Evolutionary conservation across 2,113 vertebrate species (phyloP).

Genomic region (Crotalus helleri): DNA sequence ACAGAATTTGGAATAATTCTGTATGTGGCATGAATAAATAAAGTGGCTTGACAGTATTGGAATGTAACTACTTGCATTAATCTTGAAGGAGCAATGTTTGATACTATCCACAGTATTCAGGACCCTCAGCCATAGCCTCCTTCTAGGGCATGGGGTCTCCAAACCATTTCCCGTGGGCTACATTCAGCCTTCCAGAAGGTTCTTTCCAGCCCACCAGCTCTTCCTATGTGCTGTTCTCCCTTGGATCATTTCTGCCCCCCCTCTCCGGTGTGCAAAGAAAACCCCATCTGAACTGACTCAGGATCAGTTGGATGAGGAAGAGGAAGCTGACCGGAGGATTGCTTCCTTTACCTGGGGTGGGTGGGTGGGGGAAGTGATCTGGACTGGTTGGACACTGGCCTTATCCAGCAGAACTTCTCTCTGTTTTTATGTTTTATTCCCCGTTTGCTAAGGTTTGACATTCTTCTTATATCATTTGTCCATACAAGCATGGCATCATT

Average conservation of each 20-base stretch:
- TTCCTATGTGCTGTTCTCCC: background rate
- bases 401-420: no score
- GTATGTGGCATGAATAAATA: background rate
- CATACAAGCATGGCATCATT: no score
- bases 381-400: no score
- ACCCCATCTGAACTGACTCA: no score
- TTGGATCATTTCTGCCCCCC: no score
- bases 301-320: background rate
- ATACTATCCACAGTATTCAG: background rate
- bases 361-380: background rate
- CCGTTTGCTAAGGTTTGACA: no score
- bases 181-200: background rate
- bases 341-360: no score
- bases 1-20: background rate
- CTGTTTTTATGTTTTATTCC: no score
- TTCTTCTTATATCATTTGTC: no score
- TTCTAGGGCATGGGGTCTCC: background rate
- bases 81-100: background rate
- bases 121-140: background rate
- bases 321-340: background rate
- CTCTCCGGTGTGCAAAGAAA: no score
- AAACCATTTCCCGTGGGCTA: background rate
- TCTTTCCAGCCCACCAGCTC: background rate
- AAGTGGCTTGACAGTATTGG: background rate
- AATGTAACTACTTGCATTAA: background rate